Base-by-base conservation (phyloP, 2,797 vertebrate species). In the Danionella dracula region DNA sequence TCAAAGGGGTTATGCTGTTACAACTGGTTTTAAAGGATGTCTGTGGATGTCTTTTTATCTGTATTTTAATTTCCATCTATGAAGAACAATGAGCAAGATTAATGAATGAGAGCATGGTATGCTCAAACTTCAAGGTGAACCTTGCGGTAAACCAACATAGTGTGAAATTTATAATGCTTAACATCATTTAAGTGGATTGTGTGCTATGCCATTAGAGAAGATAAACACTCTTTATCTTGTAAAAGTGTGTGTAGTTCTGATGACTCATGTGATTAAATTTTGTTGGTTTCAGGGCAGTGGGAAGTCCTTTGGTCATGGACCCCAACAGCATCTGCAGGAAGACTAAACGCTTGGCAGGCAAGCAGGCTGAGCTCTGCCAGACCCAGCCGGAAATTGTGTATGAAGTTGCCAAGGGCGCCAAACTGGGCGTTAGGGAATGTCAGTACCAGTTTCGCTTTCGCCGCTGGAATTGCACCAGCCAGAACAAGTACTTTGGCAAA, bases 281-380 rank as follows among this genome's bases (percentile, higher is more conserved):
- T 63, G 80, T 66, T 34, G 34, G 58, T 76, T 76, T 81, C 84
- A 98, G 96, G 96, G 96, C 96, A 41, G 95, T 98, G 88, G 96
- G 96, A 72, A 98, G 94, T 82, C 96, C 96, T n/a, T 84, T 99
- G 89, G 93, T 98, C 82, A 98, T 98, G 96, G 96, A 99, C 80
- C 94, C 96, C 64, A 98, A 95, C 85, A 97, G 95, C 82, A 99
- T 99, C 86, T 99, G 97, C 85, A 93, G 95, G 82, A 98, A 99
- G 88, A 94, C 95, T 0, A 93, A 93, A 84, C 87, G 95, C 12
- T 84, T 98, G 80, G 95, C 92, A 0, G 95, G 95, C 60, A 93
- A 95, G 75, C 95, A 98, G 84, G 95, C 94, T 0, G 95, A 98
- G 77, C 80, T 99, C 78, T 99, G 97, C 84, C 95, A 97, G 81